These are phyloP conservation scores for Oxygymnocypris stewartii DNA, from an alignment of 2,113 vertebrate genomes.

Conservation along the genomic window DNA sequence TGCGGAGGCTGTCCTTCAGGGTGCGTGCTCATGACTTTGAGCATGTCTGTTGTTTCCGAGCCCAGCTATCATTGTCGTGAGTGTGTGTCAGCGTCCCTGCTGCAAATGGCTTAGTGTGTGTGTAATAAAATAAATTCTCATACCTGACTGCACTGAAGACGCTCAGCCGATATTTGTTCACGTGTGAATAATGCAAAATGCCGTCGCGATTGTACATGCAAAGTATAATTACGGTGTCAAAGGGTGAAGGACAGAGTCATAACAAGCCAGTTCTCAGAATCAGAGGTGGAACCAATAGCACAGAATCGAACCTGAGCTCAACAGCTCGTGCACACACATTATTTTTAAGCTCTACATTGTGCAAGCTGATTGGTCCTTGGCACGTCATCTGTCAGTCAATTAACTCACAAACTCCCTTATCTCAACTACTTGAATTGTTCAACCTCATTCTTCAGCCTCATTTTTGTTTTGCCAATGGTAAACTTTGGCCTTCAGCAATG, in stretches of 20 bases:
- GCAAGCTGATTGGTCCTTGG: neutral
- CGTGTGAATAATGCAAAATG: constrained; percentile 17
- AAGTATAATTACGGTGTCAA: constrained; percentile 9
- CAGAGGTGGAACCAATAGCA: neutral
- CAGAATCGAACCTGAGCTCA: neutral
- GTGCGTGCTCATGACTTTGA: constrained; percentile 72
- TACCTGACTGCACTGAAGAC: constrained; percentile 22
- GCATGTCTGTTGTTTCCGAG: constrained; percentile 62
- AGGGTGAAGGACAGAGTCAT: constrained; percentile 35
- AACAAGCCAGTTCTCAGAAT: neutral
- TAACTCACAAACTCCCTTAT: neutral
- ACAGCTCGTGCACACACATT: neutral
- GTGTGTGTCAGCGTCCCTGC: neutral
- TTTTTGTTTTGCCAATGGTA: neutral
- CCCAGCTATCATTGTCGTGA: constrained; percentile 23
- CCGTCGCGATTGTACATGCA: constrained; percentile 11
- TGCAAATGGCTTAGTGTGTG: constrained; percentile 30
- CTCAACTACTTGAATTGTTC: neutral
- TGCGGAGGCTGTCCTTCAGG: constrained; percentile 76
- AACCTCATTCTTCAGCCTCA: neutral
- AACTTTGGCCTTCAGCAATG: neutral
- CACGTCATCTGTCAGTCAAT: neutral
- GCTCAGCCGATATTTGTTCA: constrained; percentile 1
- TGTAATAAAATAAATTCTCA: constrained; percentile 30
- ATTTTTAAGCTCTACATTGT: neutral